phyloP scores from a whole-genome alignment of 2,888 invertebrate genomes.

The Caenorhabditis becei region DNA sequence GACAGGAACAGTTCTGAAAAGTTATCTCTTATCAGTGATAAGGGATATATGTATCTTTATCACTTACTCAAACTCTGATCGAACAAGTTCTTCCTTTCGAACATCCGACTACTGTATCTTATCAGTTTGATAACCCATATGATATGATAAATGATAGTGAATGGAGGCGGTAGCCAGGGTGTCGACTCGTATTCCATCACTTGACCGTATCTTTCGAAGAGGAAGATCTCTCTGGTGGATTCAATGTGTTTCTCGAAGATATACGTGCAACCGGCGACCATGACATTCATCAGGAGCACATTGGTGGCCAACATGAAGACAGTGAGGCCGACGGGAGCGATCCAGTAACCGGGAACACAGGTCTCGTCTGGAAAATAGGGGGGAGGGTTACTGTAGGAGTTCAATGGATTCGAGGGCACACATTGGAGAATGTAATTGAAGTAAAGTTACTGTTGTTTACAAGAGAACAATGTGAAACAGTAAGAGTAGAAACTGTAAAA shows the following conservation, averaged over 20 bases:
- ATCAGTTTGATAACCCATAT: conserved; percentile 62
- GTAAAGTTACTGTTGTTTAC: no score
- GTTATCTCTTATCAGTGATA: no score
- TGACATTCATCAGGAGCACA: conserved; percentile 95
- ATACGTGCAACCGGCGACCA: conserved; percentile 91
- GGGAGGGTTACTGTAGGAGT: neutral
- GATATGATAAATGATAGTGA: conserved; percentile 76
- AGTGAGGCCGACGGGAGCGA: conserved; percentile 86
- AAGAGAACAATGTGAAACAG: no score
- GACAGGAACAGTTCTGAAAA: conserved; percentile 94
- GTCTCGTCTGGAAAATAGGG: conserved; percentile 66
- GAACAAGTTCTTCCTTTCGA: conserved; percentile 64
- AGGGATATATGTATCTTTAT: conserved; percentile 86
- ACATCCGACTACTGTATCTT: conserved; percentile 55
- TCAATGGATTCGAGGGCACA: no score
- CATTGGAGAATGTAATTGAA: no score
- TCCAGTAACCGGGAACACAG: conserved; percentile 86
- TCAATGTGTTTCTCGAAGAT: conserved; percentile 89
- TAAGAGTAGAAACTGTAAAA: no score
- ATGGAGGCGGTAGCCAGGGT: conserved; percentile 92
- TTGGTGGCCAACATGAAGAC: conserved; percentile 96
- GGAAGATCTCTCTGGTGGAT: conserved; percentile 97
- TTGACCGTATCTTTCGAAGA: conserved; percentile 95
- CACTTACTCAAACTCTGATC: conserved; percentile 83
- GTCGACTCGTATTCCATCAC: conserved; percentile 98